Percentiles rank a stretch among this genome's conserved stretches.
Conservation (phyloP, 2,797 vertebrate genomes). For the Adelosebastes latens region DNA sequence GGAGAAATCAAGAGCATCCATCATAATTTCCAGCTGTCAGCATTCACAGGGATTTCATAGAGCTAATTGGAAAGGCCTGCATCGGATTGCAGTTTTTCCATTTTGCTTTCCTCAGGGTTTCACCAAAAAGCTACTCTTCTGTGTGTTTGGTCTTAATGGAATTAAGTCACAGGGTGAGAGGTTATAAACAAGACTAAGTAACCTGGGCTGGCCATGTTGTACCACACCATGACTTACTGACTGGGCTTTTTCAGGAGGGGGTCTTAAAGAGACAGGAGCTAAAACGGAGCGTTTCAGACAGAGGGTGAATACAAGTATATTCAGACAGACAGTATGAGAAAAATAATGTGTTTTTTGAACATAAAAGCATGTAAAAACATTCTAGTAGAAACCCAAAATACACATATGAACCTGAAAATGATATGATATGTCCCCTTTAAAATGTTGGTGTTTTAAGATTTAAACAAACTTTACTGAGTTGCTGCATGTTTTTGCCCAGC, state of each 20-base stretch:
- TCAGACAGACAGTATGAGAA: not conserved
- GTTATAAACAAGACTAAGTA: not conserved
- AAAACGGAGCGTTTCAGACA: not conserved
- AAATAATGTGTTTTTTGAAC: not conserved
- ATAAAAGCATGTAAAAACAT: not conserved
- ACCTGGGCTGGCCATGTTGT: not conserved
- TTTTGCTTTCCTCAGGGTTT: slow-evolving; percentile 14
- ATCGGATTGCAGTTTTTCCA: slow-evolving; percentile 26
- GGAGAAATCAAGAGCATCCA: slow-evolving; percentile 53
- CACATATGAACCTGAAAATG: not conserved
- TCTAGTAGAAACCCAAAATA: not conserved
- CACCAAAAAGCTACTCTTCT: not conserved
- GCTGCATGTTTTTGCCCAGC: not conserved
- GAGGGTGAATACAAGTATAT: not conserved
- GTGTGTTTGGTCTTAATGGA: slow-evolving; percentile 22
- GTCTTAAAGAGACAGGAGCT: not conserved
- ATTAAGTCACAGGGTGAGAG: slow-evolving; percentile 5
- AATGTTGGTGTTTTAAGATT: not conserved
- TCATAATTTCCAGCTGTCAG: slow-evolving; percentile 57
- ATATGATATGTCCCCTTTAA: not conserved
- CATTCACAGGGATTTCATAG: slow-evolving; percentile 35
- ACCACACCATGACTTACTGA: not conserved
- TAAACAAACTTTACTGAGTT: not conserved
- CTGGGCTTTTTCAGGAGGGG: not conserved
- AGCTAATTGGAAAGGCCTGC: slow-evolving; percentile 49